These are phyloP conservation scores for Eidolon dupreanum DNA, from an alignment of 2,797 vertebrate genomes.

Conservation along the genomic window DNA sequence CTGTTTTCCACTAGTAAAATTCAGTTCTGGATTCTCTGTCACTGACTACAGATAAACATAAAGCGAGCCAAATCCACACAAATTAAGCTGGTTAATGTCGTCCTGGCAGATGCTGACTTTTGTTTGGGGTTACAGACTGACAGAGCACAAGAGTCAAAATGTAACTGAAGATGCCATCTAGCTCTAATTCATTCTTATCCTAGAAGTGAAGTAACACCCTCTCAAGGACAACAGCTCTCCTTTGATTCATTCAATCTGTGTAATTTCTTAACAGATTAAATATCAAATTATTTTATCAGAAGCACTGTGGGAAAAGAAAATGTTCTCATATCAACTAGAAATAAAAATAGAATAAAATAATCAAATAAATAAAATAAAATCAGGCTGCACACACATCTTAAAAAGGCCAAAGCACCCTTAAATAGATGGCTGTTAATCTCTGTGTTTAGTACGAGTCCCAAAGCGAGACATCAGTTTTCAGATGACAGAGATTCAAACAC, in stretches of 20 bases:
- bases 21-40: slow-evolving; percentile 14
- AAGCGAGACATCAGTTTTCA: neutral
- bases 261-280: slow-evolving; percentile 67
- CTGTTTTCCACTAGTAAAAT: slow-evolving; percentile 1
- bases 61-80: neutral
- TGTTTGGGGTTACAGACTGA: neutral
- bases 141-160: neutral
- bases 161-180: neutral
- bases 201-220: neutral
- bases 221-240: neutral
- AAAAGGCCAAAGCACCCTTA: neutral
- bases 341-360: neutral
- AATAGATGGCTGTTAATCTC: neutral
- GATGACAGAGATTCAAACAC: neutral
- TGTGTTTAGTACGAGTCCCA: neutral
- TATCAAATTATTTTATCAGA: slow-evolving; percentile 59
- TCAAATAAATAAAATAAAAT: slow-evolving; percentile 17
- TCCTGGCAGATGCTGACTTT: neutral
- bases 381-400: neutral
- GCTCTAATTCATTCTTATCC: neutral
- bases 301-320: slow-evolving; percentile 2
- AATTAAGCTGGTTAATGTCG: neutral
- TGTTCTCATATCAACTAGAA: neutral
- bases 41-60: neutral
- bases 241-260: slow-evolving; percentile 54